These are phyloP conservation scores for Drosophila tani DNA, from an alignment of 1,140 invertebrate species.

Conservation along the genomic window DNA sequence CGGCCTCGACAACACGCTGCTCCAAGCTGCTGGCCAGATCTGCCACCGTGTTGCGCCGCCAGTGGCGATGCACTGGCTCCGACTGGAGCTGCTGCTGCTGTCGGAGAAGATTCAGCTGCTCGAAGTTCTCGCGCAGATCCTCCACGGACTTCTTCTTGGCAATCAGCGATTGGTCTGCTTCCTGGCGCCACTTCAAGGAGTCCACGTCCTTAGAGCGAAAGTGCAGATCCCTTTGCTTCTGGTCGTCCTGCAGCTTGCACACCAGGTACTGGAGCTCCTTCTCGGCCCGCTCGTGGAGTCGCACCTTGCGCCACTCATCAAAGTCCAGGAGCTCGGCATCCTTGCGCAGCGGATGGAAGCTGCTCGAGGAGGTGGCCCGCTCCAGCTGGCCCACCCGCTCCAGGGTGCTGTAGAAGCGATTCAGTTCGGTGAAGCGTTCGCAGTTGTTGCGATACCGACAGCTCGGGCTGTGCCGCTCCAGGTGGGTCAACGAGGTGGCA, in stretches of 20 bases:
- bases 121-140: slow-evolving; percentile 91
- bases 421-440: slow-evolving; percentile 93
- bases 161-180: slow-evolving; percentile 91
- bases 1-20: slow-evolving; percentile 17
- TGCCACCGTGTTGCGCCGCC: slow-evolving; percentile 92
- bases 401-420: slow-evolving; percentile 93
- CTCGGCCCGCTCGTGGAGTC: slow-evolving; percentile 92
- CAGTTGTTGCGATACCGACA: slow-evolving; percentile 89
- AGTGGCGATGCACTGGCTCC: slow-evolving; percentile 92
- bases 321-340: slow-evolving; percentile 94
- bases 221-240: slow-evolving; percentile 93
- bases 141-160: slow-evolving; percentile 94
- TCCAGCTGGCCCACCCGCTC: slow-evolving; percentile 94
- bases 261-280: slow-evolving; percentile 92
- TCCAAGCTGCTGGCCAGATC: slow-evolving; percentile 90
- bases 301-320: slow-evolving; percentile 93
- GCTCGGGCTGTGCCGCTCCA: slow-evolving; percentile 76
- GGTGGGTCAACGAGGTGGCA: slow-evolving; percentile 71
- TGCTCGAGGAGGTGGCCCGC: slow-evolving; percentile 89
- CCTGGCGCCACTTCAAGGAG: slow-evolving; percentile 89
- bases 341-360: slow-evolving; percentile 89
- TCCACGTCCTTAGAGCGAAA: slow-evolving; percentile 90
- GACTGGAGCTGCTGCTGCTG: slow-evolving; percentile 86
- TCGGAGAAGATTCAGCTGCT: slow-evolving; percentile 74
- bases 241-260: slow-evolving; percentile 90